Evolutionary conservation across 92 coral and sea anemone genomes (phyloP), one percentile per base, ranked within the genome.

Genomic region (Zoanthus sociatus): DNA sequence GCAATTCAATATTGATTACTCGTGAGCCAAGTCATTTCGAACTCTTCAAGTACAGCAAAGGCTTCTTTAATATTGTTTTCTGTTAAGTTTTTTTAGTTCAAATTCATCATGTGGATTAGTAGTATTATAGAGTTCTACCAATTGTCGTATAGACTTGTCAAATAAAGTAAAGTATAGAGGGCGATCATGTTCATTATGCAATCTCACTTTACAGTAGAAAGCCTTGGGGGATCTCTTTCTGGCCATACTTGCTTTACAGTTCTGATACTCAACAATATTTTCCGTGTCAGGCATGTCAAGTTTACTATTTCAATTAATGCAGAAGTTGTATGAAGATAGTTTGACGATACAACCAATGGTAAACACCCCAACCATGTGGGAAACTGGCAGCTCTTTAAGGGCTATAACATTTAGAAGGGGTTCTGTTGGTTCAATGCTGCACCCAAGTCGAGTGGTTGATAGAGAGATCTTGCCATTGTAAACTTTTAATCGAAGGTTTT

Each of bases 231-330:
- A 82, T 63, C 69, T 82, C 69, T 82, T 82, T 73, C 69, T 82
- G 48, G 73, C 86, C 86, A 84, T 84, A 30, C 32, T 84, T 50
- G 88, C 81, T 84, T 54, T 84, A 70, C 81, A 84, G 88, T 84
- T 71, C 83, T 84, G 83, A 73, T 21, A 71, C 3, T 71, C 69
- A 21, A 82, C 76, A 78, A 78, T 53, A 33, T 53, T 78, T 78
- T 69, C 76, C 37, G 37, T 14, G 31, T 83, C 77, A 60, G 44
- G 61, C 21, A 83, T 66, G 71, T 56, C 64, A 56, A 61, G 17
- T 61, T 61, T 56, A 56, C 56, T 76, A 55, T 45, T 76, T 12
- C 83, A 78, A 44, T 56, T 56, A 56, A 56, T 56, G 64, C 64
- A 56, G 64, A 56, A 56, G 64, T 56, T 56, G 64, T 56, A 56